Base-by-base conservation (phyloP, 2,888 invertebrate genomes). In the Microctonus aethiopoides region DNA sequence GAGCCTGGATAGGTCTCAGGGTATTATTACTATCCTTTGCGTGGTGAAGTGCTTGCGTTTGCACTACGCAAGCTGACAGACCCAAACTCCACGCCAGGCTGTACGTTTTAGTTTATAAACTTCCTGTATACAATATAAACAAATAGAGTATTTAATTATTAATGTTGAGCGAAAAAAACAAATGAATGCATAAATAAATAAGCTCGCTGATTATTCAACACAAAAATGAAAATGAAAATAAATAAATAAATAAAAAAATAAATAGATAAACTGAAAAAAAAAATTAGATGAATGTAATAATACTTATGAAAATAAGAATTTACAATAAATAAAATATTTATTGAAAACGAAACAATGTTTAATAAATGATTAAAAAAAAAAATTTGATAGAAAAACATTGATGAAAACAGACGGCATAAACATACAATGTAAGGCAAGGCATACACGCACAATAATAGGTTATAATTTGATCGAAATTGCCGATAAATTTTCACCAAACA, bases 1-100 rank as follows among this genome's bases (percentile, higher is more conserved):
- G 82, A 84, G 83, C 82, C 80, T 83, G 83, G 77, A 81, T 79
- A 81, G 81, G 77, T 81, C 81, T 84, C 81, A 78, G 81, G 82
- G 81, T 83, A 77, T 76, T 77, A 72, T 75, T 78, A 77, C 75
- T 76, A 79, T 75, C 81, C 75, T 80, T 75, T 81, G 77, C 75
- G 74, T 74, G 76, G 78, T 72, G 76, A 80, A 78, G 80, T 79
- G 77, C 79, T 75, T 77, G 46, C 46, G 74, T 74, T 76, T 77
- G 78, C 78, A 75, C 78, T 78, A 77, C 76, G 73, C 71, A 74
- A 80, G 79, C 78, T 80, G 78, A 83, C 77, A 78, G 76, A 78
- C 75, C 81, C 81, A 81, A 81, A 80, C 81, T 76, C 73, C 83
- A 78, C 81, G 79, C 81, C 80, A 81, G 80, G 78, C 79, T 78